Base-by-base conservation (phyloP, 2,797 vertebrate species). In the Cossypha niveicapilla region DNA sequence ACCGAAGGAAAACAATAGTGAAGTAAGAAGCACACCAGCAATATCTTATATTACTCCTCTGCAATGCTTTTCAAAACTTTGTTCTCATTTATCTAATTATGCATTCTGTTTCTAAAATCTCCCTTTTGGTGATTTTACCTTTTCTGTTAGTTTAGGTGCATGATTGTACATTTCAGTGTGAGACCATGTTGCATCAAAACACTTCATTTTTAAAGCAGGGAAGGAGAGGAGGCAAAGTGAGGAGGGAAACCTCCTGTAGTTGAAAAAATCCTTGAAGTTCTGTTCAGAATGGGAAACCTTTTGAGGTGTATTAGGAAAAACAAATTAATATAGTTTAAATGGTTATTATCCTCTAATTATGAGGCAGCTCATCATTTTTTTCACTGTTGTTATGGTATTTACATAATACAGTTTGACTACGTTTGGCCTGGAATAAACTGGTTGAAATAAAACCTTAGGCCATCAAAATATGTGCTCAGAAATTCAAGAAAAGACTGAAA, bases 101-200 rank as follows among this genome's bases (percentile, higher is more conserved):
- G 71, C 41, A 88, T 95, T 97, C 87, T 91, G 42, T 91, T 95
- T 93, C 81, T 90, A 94, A 92, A 94, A 86, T 96, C 81, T 97
- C 90, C 86, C 73, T 88, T 91, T 66, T 77, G 61, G 58, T 90
- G 63, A 65, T 90, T 95, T 95, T 94, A 95, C 56, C 79, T 96
- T 95, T 96, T 92, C 86, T 98, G 97, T 98, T 98, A 97, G 97
- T 97, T 96, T 98, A 98, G 97, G 97, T 98, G 97, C 97, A 98
- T 98, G 97, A 92, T 74, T 88, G 22, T 91, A 96, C 68, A 77
- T 86, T 96, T 97, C 88, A 88, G 35, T 80, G 45, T 90, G 41
- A 95, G 84, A 93, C 78, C 3, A 3, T 23, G 47, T 93, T 75
- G 86, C 82, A 94, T 97, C 74, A 96, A 96, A 92, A 76, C 51